A percentile compares a stretch with the other conserved stretches of the same genome.
These are phyloP conservation scores for Eulithis prunata DNA, from an alignment of 2,888 invertebrate genomes.

Conservation along the genomic window DNA sequence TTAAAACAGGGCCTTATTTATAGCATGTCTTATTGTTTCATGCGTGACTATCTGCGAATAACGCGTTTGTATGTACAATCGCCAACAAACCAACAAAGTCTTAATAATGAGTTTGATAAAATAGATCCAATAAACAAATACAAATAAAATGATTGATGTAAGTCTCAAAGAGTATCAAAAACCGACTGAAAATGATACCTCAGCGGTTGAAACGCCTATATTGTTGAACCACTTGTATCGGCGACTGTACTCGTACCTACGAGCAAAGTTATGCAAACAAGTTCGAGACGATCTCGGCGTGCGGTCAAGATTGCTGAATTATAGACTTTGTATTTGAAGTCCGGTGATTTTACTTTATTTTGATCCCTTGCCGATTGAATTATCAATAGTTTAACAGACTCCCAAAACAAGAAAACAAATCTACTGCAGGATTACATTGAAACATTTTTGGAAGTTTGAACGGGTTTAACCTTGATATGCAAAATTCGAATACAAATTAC, in stretches of 20 bases:
- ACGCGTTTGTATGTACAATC: slow-evolving; percentile 15
- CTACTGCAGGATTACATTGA: neutral
- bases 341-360: slow-evolving; percentile 33
- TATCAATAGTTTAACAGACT: slow-evolving; percentile 26
- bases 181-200: neutral
- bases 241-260: slow-evolving; percentile 32
- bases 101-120: too few species aligned
- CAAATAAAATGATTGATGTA: too few species aligned
- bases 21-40: slow-evolving; percentile 37
- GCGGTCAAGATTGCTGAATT: slow-evolving; percentile 42
- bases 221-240: neutral
- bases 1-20: slow-evolving; percentile 40
- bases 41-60: slow-evolving; percentile 38
- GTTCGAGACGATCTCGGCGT: slow-evolving; percentile 39
- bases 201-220: neutral
- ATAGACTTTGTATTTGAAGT: slow-evolving; percentile 37
- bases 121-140: too few species aligned
- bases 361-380: slow-evolving; percentile 36
- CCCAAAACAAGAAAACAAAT: neutral
- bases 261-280: slow-evolving; percentile 44
- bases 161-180: too few species aligned
- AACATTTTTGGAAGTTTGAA: neutral
- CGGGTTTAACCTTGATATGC: neutral
- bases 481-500: neutral
- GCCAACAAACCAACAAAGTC: neutral